Evolutionary conservation across 2,797 vertebrate genomes (phyloP), one percentile per base, ranked within the genome.

Genomic region (Alcedo quadribrachys): DNA sequence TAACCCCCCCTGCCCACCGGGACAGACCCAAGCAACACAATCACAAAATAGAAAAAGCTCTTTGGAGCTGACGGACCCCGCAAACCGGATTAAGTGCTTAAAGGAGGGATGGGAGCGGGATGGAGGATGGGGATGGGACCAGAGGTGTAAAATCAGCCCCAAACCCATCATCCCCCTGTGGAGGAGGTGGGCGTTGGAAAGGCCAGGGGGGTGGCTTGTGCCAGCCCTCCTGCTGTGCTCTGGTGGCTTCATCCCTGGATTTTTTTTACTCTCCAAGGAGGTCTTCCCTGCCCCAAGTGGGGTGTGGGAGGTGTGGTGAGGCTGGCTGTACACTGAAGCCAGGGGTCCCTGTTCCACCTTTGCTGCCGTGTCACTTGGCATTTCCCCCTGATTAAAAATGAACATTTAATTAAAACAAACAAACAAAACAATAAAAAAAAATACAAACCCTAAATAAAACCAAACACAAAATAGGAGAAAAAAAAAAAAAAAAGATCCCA

Each of bases 51-150:
- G 96, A 96, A 97, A n/a, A 96, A 93, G 95, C 96, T 93, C 95
- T 97, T 97, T 37, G 45, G 95, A 96, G 95, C 97, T 97, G 95
- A 92, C 94, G 95, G 97, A 97, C 95, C 93, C 87, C 95, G 92
- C 97, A 85, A 95, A 97, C 95, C 95, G 62, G 94, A 91, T 92
- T 98, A 98, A 99, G 99, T 99, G 99, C 99, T 99, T 99, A 98
- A 97, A 97, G 92, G 93, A 93, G 81, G 80, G 85, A 95, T 95
- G 60, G 82, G 85, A 85, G 82, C 1, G 7, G 63, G 71, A 48
- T 60, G 35, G 32, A 54, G 42, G 43, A 66, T 4, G 0, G 32
- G 30, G 28, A 76, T 13, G 28, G 65, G 65, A 51, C 68, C 32
- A 11, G 30, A n/a, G 37, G 42, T 54, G 45, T 28, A 32, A 66